Percentiles rank a stretch among this genome's conserved stretches.
These are phyloP conservation scores for Chlamydotis undulata DNA, from an alignment of 2,113 vertebrate genomes.

Conservation along the genomic window DNA sequence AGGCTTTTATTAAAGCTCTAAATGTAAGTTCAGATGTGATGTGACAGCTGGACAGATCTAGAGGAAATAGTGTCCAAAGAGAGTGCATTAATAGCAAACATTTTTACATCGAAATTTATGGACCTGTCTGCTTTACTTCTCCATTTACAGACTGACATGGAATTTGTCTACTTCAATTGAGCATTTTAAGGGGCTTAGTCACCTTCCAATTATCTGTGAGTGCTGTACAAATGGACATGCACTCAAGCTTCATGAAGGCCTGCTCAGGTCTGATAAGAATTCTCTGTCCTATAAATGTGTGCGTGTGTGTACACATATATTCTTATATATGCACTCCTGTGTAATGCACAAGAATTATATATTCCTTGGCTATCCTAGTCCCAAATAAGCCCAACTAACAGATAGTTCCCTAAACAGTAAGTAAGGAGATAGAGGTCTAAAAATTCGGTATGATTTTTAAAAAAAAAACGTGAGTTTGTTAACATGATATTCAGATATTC, in stretches of 20 bases:
- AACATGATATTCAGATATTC: neutral
- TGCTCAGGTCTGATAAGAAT: neutral
- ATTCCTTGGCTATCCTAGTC: neutral
- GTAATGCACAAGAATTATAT: neutral
- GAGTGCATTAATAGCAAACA: neutral
- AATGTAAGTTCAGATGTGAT: neutral
- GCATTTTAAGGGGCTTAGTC: neutral
- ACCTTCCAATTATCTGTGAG: neutral
- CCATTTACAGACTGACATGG: neutral
- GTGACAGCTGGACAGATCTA: neutral
- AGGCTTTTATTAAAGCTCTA: slow-evolving; percentile 7
- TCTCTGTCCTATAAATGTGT: neutral
- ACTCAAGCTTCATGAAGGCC: neutral
- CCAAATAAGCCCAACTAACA: neutral
- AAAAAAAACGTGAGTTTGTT: neutral
- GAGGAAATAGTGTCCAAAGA: neutral
- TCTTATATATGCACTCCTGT: neutral
- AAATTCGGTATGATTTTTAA: neutral
- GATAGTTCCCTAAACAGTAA: neutral
- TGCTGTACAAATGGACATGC: neutral
- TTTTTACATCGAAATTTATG: slow-evolving; percentile 24
- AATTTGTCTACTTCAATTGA: neutral
- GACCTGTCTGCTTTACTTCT: slow-evolving; percentile 3
- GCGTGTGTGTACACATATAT: neutral
- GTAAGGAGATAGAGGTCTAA: neutral